Conservation (phyloP, 1,140 invertebrate genomes). For the Monochamus saltuarius region DNA sequence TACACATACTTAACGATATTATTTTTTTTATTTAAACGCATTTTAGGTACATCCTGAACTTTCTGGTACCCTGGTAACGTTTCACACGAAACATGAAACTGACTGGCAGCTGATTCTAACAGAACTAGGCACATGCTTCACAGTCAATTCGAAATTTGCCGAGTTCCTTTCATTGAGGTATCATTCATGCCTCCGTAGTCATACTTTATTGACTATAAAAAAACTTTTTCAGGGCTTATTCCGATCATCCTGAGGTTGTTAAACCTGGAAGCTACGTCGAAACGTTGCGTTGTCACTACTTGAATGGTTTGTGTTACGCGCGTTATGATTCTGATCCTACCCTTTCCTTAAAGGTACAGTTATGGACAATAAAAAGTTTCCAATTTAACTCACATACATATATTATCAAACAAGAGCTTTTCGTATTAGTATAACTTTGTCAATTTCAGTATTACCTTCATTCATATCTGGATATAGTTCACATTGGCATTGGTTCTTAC, state of each 20-base stretch:
- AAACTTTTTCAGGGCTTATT: too few species aligned
- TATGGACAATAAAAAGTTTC: too few species aligned
- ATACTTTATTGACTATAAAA: neutral
- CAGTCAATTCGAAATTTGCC: conserved; percentile 54
- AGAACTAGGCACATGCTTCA: conserved; percentile 58
- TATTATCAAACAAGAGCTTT: too few species aligned
- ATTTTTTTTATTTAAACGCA: too few species aligned
- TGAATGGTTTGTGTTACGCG: conserved; percentile 57
- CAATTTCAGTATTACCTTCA: conserved; percentile 58
- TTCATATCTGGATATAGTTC: conserved; percentile 58
- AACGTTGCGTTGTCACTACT: conserved; percentile 55
- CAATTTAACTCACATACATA: too few species aligned
- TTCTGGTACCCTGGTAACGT: conserved; percentile 42
- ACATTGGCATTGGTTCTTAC: conserved; percentile 45
- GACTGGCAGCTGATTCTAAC: conserved; percentile 57
- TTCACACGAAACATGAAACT: conserved; percentile 38
- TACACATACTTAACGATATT: conserved; percentile 2
- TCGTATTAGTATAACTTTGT: too few species aligned
- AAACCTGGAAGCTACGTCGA: neutral
- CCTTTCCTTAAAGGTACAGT: conserved; percentile 42
- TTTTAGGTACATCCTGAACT: conserved; percentile 45
- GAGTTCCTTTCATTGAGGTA: conserved; percentile 42
- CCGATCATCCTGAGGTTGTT: too few species aligned
- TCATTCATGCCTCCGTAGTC: neutral
- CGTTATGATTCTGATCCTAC: conserved; percentile 51